Evolutionary conservation across 2,113 vertebrate species (phyloP).

Genomic region (Saguinus midas): DNA sequence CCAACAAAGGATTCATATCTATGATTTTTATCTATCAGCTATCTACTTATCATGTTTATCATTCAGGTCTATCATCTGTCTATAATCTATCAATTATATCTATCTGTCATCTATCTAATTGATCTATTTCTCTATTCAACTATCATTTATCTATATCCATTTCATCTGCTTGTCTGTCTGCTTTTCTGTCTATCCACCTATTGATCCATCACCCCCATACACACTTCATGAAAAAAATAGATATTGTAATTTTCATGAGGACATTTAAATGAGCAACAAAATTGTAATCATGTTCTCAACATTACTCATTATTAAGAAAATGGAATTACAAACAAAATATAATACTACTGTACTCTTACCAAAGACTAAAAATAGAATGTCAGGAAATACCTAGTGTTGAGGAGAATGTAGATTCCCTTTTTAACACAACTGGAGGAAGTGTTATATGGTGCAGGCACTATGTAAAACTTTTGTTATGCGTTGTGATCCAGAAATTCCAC

Average conservation of each 20-base stretch:
- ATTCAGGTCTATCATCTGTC: not conserved
- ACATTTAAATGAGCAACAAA: not conserved
- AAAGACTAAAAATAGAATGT: not conserved
- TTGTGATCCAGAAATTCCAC: not conserved
- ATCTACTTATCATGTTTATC: no score
- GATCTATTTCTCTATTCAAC: not conserved
- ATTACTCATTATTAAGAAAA: not conserved
- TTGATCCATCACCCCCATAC: not conserved
- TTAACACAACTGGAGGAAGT: not conserved
- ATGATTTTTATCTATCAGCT: not conserved
- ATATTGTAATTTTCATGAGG: no score
- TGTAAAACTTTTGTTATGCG: not conserved
- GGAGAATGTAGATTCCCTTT: not conserved
- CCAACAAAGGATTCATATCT: not conserved
- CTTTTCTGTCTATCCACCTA: not conserved
- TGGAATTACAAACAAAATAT: not conserved
- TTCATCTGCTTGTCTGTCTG: not conserved
- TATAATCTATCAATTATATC: no score
- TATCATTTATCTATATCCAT: not conserved
- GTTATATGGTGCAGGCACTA: accelerated
- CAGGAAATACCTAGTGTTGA: no score
- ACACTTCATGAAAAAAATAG: not conserved
- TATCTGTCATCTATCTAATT: not conserved
- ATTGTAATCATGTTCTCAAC: not conserved
- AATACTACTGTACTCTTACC: accelerated